Base-by-base conservation (phyloP, 2,888 invertebrate species). In the Gasteruption jaculator region DNA sequence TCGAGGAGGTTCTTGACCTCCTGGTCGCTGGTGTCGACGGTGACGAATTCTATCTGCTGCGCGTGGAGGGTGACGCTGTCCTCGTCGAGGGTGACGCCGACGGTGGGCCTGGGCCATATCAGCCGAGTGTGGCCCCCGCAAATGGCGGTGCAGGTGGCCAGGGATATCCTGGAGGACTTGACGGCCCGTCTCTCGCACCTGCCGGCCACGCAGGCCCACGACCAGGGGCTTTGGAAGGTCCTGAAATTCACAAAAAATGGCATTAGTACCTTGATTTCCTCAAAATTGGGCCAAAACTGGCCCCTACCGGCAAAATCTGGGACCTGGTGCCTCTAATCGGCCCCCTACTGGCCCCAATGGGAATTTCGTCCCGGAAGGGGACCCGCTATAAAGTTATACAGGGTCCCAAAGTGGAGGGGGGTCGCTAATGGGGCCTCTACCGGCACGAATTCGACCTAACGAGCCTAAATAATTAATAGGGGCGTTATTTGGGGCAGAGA, bases 51-150 rank as follows among this genome's bases (percentile, higher is more conserved):
- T 45, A 84, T 69, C 35, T 74, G 74, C 43, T 76, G 71, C 11
- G 77, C 71, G 39, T 74, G 71, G 50, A 84, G 80, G 18, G 78
- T 76, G 14, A 81, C 74, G 16, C 82, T 81, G 39, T 78, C 78
- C 12, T 78, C 78, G 49, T 83, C 83, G 16, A 88, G 75, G 48
- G 78, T 75, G 20, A 83, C 78, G 43, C 80, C 80, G 1, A 83
- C 83, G 2, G 86, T 86, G 36, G 89, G 88, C 67, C 82, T 82
- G 19, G 89, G 89, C 89, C 88, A 89, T 5, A 73, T 48, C 18
- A 88, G 76, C 54, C 86, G 82, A 19, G 78, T 77, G 41, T 80
- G 77, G 18, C 86, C 85, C 7, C 70, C 70, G 68, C 89, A 89
- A 11, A 85, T 75, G 79, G 89, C 86, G 58, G 83, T 82, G 72